Evolutionary conservation across 2,113 vertebrate genomes (phyloP), one percentile per base, ranked within the genome.

Genomic region (Puntigrus tetrazona): DNA sequence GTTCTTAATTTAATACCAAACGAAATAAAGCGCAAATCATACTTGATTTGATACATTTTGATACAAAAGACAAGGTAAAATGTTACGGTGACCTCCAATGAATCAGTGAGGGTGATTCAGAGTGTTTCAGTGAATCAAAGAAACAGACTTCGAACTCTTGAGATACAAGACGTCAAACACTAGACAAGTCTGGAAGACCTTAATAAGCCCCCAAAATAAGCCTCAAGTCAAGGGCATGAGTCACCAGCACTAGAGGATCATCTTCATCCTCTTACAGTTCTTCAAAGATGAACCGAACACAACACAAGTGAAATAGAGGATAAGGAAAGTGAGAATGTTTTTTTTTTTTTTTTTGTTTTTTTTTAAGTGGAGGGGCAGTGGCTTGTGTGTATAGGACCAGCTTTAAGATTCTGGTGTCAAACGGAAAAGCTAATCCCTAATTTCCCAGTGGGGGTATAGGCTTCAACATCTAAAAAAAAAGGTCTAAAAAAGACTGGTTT

Each of bases 401-500:
- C 84, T 78, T 75, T 88, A 88, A 89, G 87, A 92, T 90, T 92
- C 89, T 85, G 88, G 88, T 81, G 88, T 89, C 90, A 89, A 93
- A 93, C 91, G 86, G 88, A 90, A 78, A 83, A 84, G 86, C 88
- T 94, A 94, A 94, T 94, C 93, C 92, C 88, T 93, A 91, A 93
- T 93, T 93, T 93, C 91, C 91, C 93, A 88, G 86, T 88, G 91
- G 93, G 92, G 93, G 92, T 92, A 92, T 93, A 91, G 86, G 27
- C 57, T 70, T 90, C 88, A 90, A 77, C 85, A 86, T 89, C 84
- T 87, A 87, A 89, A 90, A 91, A 90, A 38, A 13, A 10, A 16
- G 8, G 45, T 47, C 45, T 47, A 7, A 70, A 31, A 29, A 4
- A 31, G 2, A 18, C n/a, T 91, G 86, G 82, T 84, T 82, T 78